Evolutionary conservation across 2,888 invertebrate species (phyloP).

Genomic region (Hypselothyrea guttata): DNA sequence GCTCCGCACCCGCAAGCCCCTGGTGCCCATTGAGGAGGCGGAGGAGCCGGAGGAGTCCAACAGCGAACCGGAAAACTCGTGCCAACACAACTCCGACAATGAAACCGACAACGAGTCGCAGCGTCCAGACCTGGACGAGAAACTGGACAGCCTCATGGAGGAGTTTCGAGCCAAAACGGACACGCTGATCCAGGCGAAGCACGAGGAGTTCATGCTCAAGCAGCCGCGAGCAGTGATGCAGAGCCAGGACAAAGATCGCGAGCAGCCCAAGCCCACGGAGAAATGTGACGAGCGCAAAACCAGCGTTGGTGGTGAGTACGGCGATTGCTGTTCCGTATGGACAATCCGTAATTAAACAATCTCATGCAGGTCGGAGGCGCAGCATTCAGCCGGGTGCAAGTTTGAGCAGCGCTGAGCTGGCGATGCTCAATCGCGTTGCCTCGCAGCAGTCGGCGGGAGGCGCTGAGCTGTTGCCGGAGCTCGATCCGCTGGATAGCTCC

Average conservation of each 20-base stretch:
- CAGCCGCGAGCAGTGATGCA: conserved; percentile 82
- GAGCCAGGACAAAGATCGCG: conserved; percentile 78
- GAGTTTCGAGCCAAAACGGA: conserved; percentile 89
- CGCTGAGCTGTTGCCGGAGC: conserved; percentile 37
- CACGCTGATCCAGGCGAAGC: conserved; percentile 85
- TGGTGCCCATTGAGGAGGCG: conserved; percentile 83
- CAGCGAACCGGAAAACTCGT: conserved; percentile 85
- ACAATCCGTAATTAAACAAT: background rate
- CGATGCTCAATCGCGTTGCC: conserved; percentile 85
- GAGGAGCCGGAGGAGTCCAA: conserved; percentile 86
- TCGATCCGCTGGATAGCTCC: conserved; percentile 78
- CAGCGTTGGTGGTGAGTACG: conserved; percentile 63
- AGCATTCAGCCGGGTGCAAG: conserved; percentile 86
- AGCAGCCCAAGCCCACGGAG: conserved; percentile 50
- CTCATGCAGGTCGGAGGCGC: conserved; percentile 81
- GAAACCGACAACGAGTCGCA: conserved; percentile 84
- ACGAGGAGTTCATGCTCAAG: conserved; percentile 84
- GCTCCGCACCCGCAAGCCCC: conserved; percentile 76
- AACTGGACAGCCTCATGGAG: conserved; percentile 88
- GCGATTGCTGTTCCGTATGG: background rate
- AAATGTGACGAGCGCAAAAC: conserved; percentile 58
- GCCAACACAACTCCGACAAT: conserved; percentile 81
- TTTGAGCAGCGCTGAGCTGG: conserved; percentile 85
- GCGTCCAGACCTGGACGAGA: conserved; percentile 87
- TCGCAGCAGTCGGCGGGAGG: conserved; percentile 53